Percentiles rank a stretch among this genome's conserved stretches.
These are phyloP conservation scores for Rhegmatorhina hoffmannsi DNA, from an alignment of 2,113 vertebrate species.

Conservation along the genomic window DNA sequence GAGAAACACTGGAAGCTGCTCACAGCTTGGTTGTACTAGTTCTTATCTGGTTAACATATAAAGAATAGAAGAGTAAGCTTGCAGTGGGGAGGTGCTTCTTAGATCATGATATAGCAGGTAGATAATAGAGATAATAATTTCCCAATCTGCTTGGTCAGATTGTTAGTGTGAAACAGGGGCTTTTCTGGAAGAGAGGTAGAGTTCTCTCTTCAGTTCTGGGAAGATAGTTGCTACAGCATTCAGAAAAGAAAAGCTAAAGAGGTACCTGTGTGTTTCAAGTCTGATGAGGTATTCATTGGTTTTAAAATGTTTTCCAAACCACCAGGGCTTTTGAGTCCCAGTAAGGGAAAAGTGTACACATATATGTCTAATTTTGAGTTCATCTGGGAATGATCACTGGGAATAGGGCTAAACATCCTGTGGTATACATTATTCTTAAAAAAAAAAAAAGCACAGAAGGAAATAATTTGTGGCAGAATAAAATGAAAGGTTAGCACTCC, in stretches of 20 bases:
- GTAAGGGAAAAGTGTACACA: not conserved
- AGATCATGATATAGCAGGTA: not conserved
- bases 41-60: not conserved
- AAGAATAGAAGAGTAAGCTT: not conserved
- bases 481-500: slow-evolving; percentile 2
- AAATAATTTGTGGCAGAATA: slow-evolving; percentile 31
- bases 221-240: not conserved
- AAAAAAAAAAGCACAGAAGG: not conserved
- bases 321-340: not conserved
- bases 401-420: not conserved
- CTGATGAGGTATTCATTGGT: not conserved
- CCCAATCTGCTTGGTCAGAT: not conserved
- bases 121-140: not conserved
- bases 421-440: not conserved
- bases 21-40: not conserved
- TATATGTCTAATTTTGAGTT: slow-evolving; percentile 5
- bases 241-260: not conserved
- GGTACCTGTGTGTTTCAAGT: not conserved
- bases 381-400: slow-evolving; percentile 1
- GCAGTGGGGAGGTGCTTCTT: not conserved
- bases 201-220: not conserved
- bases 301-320: not conserved
- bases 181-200: not conserved
- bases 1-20: not conserved
- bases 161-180: not conserved